Conservation (phyloP, 2,113 vertebrate species). For the Platysternon megacephalum region DNA sequence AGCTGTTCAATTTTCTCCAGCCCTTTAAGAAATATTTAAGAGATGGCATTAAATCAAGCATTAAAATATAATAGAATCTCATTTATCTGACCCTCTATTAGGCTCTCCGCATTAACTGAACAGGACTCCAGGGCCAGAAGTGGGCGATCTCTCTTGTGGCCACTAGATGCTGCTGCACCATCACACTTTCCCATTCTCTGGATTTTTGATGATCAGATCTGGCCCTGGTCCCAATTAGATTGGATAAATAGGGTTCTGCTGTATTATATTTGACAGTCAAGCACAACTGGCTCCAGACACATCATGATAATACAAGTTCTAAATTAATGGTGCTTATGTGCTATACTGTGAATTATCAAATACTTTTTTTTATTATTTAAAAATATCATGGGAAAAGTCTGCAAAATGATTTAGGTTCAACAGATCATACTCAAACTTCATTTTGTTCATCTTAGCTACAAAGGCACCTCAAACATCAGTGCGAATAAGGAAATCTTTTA, state of each 20-base stretch:
- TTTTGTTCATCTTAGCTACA: neutral
- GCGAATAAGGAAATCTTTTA: neutral
- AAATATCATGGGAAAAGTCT: neutral
- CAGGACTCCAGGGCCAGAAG: neutral
- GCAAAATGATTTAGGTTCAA: neutral
- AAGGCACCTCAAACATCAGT: neutral
- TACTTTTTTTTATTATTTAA: neutral
- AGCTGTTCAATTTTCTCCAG: slow-evolving; percentile 99
- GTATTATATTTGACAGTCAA: neutral
- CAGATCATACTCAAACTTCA: neutral
- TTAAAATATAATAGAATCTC: neutral
- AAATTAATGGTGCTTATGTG: neutral
- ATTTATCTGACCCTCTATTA: neutral
- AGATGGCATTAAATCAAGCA: neutral
- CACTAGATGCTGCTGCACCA: neutral
- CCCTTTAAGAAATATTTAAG: slow-evolving; percentile 76
- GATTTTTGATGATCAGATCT: neutral
- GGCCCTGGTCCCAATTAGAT: neutral
- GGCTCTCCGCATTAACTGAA: neutral
- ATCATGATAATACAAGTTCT: neutral
- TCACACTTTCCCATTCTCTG: neutral
- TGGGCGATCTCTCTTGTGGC: neutral
- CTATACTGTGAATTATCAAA: neutral
- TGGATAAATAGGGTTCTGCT: neutral
- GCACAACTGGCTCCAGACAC: neutral